Conservation (phyloP, 2,797 vertebrate species). For the Aselliscus stoliczkanus region DNA sequence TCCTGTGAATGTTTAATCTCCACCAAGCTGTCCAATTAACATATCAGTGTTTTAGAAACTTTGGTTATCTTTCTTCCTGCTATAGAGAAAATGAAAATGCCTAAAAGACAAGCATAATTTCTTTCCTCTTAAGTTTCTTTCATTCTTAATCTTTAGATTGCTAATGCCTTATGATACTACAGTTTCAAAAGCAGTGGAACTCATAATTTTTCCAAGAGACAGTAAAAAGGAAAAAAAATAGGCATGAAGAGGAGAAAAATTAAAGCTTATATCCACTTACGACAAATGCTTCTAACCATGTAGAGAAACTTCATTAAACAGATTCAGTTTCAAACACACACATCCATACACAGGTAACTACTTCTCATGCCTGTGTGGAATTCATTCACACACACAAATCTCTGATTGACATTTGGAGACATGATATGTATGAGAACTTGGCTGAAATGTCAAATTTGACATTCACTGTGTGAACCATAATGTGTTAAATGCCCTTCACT, state of each 20-base stretch:
- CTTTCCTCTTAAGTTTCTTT: conserved; percentile 13
- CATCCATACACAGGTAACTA: not conserved
- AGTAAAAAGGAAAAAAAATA: not conserved
- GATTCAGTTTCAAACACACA: not conserved
- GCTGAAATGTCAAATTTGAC: conserved; percentile 30
- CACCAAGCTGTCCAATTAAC: conserved; percentile 2
- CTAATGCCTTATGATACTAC: not conserved
- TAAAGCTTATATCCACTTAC: not conserved
- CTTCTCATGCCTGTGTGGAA: not conserved
- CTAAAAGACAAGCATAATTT: not conserved
- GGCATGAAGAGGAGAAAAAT: not conserved
- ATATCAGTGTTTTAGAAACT: not conserved
- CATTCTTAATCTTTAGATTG: conserved; percentile 25
- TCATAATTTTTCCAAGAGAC: not conserved
- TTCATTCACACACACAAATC: not conserved
- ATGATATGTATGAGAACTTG: conserved; percentile 6
- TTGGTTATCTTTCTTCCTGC: not conserved
- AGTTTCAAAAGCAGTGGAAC: not conserved
- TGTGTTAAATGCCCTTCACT: not conserved
- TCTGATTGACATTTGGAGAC: not conserved
- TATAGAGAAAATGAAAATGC: conserved; percentile 13
- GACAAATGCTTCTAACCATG: not conserved
- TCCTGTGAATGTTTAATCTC: conserved; percentile 8
- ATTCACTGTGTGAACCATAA: not conserved
- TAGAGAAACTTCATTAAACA: not conserved